phyloP scores from a whole-genome alignment of 2,113 vertebrate genomes.

The Cyanoliseus patagonus region DNA sequence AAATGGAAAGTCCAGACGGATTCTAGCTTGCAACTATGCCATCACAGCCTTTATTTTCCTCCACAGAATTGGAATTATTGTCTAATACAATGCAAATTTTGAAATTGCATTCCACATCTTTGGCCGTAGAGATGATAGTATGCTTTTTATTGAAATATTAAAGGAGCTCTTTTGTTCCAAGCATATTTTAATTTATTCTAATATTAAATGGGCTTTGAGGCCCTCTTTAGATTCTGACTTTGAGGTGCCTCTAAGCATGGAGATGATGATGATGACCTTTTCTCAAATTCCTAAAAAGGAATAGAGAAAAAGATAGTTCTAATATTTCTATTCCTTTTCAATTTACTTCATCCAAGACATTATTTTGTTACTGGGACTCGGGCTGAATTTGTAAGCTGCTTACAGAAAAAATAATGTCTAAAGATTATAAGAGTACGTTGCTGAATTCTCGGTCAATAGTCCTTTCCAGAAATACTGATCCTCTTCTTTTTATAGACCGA shows the following conservation, averaged over 20 bases:
- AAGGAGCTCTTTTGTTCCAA: neutral
- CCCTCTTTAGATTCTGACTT: neutral
- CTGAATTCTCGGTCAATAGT: neutral
- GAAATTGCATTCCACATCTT: neutral
- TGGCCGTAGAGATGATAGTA: neutral
- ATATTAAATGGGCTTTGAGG: neutral
- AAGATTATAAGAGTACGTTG: neutral
- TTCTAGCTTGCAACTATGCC: neutral
- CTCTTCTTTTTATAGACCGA: neutral
- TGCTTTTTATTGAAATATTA: neutral
- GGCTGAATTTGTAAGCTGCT: neutral
- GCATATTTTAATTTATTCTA: neutral
- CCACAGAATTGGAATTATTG: neutral
- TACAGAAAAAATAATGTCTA: neutral
- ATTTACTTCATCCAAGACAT: neutral
- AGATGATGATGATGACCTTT: neutral
- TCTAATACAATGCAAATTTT: neutral
- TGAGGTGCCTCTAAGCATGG: neutral
- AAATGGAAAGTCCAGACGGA: neutral
- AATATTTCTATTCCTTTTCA: neutral
- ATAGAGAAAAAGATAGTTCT: neutral
- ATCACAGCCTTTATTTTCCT: neutral
- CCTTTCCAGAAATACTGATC: neutral
- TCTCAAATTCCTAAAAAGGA: neutral
- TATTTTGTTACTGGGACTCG: neutral